Percentiles rank a stretch among this genome's conserved stretches.
Evolutionary conservation across 2,888 invertebrate species (phyloP).

Genomic region (Eledona agricola): DNA sequence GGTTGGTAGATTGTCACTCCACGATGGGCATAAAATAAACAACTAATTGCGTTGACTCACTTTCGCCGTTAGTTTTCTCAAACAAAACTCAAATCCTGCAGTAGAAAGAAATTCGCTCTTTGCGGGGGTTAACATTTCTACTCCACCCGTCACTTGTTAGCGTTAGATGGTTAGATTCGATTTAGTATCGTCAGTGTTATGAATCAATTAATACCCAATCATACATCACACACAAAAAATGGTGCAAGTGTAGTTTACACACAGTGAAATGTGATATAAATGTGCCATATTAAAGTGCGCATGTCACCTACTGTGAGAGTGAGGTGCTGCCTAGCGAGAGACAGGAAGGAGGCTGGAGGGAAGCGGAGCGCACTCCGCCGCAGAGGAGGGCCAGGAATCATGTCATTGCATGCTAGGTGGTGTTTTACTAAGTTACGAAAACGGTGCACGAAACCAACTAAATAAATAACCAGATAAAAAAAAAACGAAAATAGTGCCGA

Average conservation of each 20-base stretch:
- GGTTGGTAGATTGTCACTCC: slow-evolving; percentile 3
- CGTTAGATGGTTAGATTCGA: slow-evolving; percentile 9
- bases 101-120: slow-evolving; percentile 11
- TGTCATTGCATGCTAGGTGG: slow-evolving; percentile 55
- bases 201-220: slow-evolving; percentile 51
- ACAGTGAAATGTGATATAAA: slow-evolving; percentile 59
- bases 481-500: slow-evolving; percentile 61
- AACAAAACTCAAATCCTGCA: slow-evolving; percentile 9
- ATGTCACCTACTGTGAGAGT: slow-evolving; percentile 63
- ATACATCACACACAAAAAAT: slow-evolving; percentile 60
- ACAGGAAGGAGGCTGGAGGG: slow-evolving; percentile 37
- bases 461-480: slow-evolving; percentile 44
- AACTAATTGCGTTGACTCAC: slow-evolving; percentile 33
- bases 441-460: slow-evolving; percentile 57
- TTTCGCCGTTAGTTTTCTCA: slow-evolving; percentile 21
- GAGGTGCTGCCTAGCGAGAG: slow-evolving; percentile 60
- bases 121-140: slow-evolving; percentile 3
- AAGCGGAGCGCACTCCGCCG: slow-evolving; percentile 4
- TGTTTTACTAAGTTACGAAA: slow-evolving; percentile 56
- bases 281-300: slow-evolving; percentile 63
- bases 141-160: slow-evolving; percentile 17
- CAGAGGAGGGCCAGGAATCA: slow-evolving; percentile 6
- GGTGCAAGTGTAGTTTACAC: slow-evolving; percentile 62
- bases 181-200: slow-evolving; percentile 20
- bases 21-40: too few relatives aligned